Percentiles rank a stretch among this genome's conserved stretches.
phyloP scores from a whole-genome alignment of 1,140 invertebrate species.

The Delia radicum region DNA sequence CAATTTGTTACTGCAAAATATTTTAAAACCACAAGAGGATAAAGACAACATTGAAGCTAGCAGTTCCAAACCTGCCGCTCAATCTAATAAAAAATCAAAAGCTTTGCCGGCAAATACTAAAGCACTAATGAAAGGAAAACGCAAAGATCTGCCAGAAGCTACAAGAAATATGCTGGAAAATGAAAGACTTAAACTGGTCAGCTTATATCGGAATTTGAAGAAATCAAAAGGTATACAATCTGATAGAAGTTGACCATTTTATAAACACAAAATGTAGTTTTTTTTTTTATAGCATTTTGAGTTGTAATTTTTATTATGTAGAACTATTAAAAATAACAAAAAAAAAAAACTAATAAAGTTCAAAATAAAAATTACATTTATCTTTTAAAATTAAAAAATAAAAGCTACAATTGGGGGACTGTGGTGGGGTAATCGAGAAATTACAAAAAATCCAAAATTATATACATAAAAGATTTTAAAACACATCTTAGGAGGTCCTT shows the following conservation, averaged over 20 bases:
- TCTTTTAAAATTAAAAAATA: background rate
- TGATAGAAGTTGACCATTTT: background rate
- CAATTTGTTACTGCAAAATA: conserved; percentile 59
- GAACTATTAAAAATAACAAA: conserved; percentile 18
- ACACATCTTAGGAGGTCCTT: background rate
- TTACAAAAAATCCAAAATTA: too few species aligned
- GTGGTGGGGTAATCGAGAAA: too few species aligned
- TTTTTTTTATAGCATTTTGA: too few species aligned
- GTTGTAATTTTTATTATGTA: conserved; percentile 26
- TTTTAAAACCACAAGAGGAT: conserved; percentile 30
- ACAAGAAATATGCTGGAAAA: conserved; percentile 62
- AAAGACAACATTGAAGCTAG: background rate
- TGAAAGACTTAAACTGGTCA: conserved; percentile 60
- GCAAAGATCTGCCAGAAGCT: conserved; percentile 61
- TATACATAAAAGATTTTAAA: too few species aligned
- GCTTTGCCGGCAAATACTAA: conserved; percentile 31
- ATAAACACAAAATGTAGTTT: background rate
- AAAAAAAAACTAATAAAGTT: conserved; percentile 14
- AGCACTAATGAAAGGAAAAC: conserved; percentile 59
- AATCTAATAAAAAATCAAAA: background rate
- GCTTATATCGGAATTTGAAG: conserved; percentile 62
- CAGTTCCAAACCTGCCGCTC: background rate
- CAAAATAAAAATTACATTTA: conserved; percentile 23
- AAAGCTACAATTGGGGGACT: too few species aligned
- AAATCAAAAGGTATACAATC: conserved; percentile 33